Evolutionary conservation across 2,888 invertebrate genomes (phyloP).

Genomic region (Tridacna crocea): DNA sequence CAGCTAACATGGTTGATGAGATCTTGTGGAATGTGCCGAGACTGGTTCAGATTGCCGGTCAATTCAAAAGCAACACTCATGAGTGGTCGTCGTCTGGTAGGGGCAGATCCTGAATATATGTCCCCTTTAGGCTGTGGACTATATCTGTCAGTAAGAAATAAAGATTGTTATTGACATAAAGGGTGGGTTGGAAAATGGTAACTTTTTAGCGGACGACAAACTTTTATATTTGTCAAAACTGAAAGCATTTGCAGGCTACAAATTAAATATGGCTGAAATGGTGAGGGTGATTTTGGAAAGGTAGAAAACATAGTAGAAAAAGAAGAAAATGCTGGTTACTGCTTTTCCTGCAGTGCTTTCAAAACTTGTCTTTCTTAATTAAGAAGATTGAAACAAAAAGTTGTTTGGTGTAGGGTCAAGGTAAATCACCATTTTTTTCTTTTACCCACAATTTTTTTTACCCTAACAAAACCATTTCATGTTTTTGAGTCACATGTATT

Average conservation of each 20-base stretch:
- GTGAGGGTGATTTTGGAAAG: too few species aligned
- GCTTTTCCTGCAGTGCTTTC: too few species aligned
- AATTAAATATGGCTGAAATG: not conserved
- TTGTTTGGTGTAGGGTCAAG: too few species aligned
- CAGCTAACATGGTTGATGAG: conserved; percentile 39
- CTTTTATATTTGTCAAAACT: not conserved
- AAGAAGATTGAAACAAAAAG: too few species aligned
- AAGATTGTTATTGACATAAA: not conserved
- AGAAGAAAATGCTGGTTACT: too few species aligned
- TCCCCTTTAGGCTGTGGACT: conserved; percentile 10
- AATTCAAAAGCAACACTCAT: conserved; percentile 72
- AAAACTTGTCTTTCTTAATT: too few species aligned
- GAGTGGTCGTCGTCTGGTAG: conserved; percentile 61
- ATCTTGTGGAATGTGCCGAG: conserved; percentile 63
- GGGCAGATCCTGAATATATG: conserved; percentile 58
- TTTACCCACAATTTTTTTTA: too few species aligned
- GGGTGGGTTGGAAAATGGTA: not conserved
- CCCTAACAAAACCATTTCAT: too few species aligned
- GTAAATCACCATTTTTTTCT: too few species aligned
- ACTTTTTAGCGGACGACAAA: not conserved
- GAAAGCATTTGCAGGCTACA: not conserved
- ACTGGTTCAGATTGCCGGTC: conserved; percentile 66
- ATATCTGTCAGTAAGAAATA: conserved; percentile 18
- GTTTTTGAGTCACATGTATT: too few species aligned
- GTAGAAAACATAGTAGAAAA: too few species aligned